Evolutionary conservation across 1,140 invertebrate species (phyloP).

Genomic region (Idris sp.): DNA sequence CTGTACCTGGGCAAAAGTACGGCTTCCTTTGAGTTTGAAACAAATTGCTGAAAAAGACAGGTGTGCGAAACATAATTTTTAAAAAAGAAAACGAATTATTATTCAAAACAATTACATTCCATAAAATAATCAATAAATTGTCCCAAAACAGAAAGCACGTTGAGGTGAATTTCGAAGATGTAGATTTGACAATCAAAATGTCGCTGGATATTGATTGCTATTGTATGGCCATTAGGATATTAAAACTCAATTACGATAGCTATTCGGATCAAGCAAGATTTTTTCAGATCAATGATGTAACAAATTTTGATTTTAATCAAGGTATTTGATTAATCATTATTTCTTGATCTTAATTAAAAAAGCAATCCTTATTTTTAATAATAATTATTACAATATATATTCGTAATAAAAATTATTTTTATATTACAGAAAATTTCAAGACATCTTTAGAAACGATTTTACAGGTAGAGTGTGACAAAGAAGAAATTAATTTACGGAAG

Average conservation of each 20-base stretch:
- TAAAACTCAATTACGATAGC: constrained; percentile 82
- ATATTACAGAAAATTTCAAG: constrained; percentile 64
- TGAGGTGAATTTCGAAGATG: constrained; percentile 80
- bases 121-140: constrained; percentile 3
- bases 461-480: constrained; percentile 70
- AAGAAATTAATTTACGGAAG: constrained; percentile 83
- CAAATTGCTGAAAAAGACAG: constrained; percentile 67
- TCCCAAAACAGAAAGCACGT: constrained; percentile 73
- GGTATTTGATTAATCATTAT: constrained; percentile 60
- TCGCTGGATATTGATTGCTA: constrained; percentile 79
- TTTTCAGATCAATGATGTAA: constrained; percentile 69
- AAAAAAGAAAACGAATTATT: no score
- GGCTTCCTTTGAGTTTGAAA: constrained; percentile 74
- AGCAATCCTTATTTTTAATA: no score
- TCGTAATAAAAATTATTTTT: constrained; percentile 15
- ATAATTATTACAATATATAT: no score
- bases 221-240: constrained; percentile 79
- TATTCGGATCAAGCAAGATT: constrained; percentile 73
- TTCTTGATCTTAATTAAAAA: no score
- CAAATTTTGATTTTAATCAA: constrained; percentile 61
- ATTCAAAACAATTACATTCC: not conserved
- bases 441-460: constrained; percentile 70
- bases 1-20: constrained; percentile 78
- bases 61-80: constrained; percentile 27
- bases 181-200: constrained; percentile 80